Percentiles rank a stretch among this genome's conserved stretches.
phyloP scores from a whole-genome alignment of 2,888 invertebrate genomes.

The Mesochorus sp. region DNA sequence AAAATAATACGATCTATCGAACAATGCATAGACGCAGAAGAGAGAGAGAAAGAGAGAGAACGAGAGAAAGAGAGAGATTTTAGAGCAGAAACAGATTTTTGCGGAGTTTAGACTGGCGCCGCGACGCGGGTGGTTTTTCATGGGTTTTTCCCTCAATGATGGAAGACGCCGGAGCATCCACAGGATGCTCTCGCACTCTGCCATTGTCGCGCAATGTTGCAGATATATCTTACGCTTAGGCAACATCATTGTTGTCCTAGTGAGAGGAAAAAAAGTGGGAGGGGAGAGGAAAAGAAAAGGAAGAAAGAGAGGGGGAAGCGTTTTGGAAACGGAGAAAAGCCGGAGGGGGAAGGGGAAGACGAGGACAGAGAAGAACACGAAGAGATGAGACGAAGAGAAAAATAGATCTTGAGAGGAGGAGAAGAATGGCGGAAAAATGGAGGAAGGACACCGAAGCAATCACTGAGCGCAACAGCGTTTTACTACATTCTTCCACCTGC shows the following conservation, averaged over 20 bases:
- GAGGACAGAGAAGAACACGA: background rate
- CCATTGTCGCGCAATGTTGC: slow-evolving; percentile 65
- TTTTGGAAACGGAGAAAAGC: background rate
- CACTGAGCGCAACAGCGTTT: slow-evolving; percentile 22
- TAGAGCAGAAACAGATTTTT: slow-evolving; percentile 44
- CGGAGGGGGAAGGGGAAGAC: background rate
- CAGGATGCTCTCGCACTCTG: slow-evolving; percentile 25
- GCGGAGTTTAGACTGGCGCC: slow-evolving; percentile 64
- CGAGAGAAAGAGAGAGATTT: background rate
- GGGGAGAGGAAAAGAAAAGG: background rate
- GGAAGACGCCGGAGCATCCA: background rate
- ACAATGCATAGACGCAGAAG: no score
- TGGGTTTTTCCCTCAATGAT: slow-evolving; percentile 33
- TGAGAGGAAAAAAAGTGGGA: slow-evolving; percentile 18
- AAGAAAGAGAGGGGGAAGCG: background rate
- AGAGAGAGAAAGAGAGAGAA: background rate
- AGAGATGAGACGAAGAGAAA: background rate
- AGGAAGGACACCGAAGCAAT: background rate
- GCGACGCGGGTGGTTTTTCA: slow-evolving; percentile 71
- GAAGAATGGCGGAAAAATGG: background rate
- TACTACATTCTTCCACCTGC: background rate
- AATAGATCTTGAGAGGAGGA: slow-evolving; percentile 11
- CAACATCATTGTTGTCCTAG: slow-evolving; percentile 68
- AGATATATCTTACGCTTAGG: slow-evolving; percentile 32
- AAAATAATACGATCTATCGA: background rate